Evolutionary conservation across 2,797 vertebrate genomes (phyloP), one percentile per base, ranked within the genome.

Genomic region (Xerus rutilus): DNA sequence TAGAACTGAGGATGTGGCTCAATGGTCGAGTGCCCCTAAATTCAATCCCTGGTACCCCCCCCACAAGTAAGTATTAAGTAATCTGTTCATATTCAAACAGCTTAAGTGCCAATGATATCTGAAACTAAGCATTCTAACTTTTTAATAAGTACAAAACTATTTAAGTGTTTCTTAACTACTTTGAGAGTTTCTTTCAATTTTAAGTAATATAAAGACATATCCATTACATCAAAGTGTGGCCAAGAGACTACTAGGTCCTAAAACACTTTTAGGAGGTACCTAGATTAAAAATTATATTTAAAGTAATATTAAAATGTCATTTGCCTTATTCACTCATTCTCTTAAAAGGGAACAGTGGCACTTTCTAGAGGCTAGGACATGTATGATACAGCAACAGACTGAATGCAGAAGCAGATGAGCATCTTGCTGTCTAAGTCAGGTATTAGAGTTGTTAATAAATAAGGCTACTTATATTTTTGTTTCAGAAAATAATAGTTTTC

Each of bases 401-500:
- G 28, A 96, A 91, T 74, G 35, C 77, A 87, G 54, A 86, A 89
- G 64, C 39, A 91, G 32, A 64, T 78, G 14, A 89, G 73, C 84
- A 79, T 49, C 67, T 70, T 76, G 14, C 20, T 91, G 28, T 87
- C 69, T 81, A 86, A 76, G 62, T 82, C 45, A 92, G 52, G 52
- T 43, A 72, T 39, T 76, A 94, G 4, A 76, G 2, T 35, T 57
- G 47, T 69, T 52, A 91, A 81, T 5, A 97, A 95, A 93, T 10
- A 94, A 67, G 70, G 18, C 15, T 39, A 88, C 17, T 47, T 49
- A 54, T 23, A 92, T 90, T 92, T 94, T 94, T 95, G 70, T 73
- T 84, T 87, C 84, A 59, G 25, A 92, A 92, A 97, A 28, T 90
- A n/a, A 47, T 94, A 65, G 18, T 88, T 87, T 86, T 87, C 85